Percentiles rank a stretch among this genome's conserved stretches.
These are phyloP conservation scores for Octopus bimaculoides DNA, from an alignment of 1,140 invertebrate species.

Conservation along the genomic window DNA sequence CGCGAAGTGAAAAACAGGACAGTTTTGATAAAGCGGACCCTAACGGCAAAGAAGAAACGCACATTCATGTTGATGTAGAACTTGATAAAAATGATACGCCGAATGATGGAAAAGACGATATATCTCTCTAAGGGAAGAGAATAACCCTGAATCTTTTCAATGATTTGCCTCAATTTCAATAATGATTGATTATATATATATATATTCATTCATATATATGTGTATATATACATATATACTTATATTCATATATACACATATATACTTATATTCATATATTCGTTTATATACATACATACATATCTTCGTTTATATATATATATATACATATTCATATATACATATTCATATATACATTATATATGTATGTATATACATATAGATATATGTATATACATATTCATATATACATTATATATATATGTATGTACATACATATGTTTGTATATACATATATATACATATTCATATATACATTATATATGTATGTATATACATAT, in stretches of 20 bases:
- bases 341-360: background rate
- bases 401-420: too few species aligned
- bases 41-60: background rate
- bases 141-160: background rate
- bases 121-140: background rate
- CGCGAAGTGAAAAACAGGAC: background rate
- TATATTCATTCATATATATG: background rate
- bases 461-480: background rate
- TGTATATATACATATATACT: constrained; percentile 13
- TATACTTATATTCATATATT: background rate
- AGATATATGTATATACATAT: background rate
- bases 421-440: background rate
- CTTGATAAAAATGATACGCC: background rate
- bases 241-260: constrained; percentile 15
- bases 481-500: background rate
- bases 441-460: background rate
- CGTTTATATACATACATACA: constrained; percentile 10
- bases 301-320: background rate
- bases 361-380: background rate
- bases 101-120: background rate
- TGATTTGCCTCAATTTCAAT: background rate
- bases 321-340: constrained; percentile 19
- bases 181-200: background rate
- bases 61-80: background rate
- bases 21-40: background rate